A percentile compares a stretch with the other conserved stretches of the same genome.
Conservation (phyloP, 1,140 invertebrate species). For the Cherax quadricarinatus region DNA sequence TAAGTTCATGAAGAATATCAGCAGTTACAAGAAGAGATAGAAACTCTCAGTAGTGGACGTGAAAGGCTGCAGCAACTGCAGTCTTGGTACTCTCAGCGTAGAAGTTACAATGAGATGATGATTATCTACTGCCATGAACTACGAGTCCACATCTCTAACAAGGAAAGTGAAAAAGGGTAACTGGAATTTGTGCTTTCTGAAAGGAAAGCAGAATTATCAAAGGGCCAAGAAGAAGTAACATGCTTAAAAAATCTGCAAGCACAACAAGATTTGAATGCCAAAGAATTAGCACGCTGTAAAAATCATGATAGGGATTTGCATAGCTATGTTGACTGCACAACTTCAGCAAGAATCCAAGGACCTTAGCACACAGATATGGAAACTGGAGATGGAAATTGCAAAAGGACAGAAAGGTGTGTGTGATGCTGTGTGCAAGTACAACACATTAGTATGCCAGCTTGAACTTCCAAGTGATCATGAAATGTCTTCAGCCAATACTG, state of each 20-base stretch:
- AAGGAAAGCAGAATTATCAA: too few relatives aligned
- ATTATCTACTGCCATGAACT: too few relatives aligned
- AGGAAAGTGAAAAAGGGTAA: too few relatives aligned
- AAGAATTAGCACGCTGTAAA: slow-evolving; percentile 6
- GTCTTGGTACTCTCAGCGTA: too few relatives aligned
- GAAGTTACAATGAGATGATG: too few relatives aligned
- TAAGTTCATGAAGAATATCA: too few relatives aligned
- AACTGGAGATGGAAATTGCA: not conserved
- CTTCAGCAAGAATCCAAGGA: slow-evolving; percentile 9
- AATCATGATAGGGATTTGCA: slow-evolving; percentile 28
- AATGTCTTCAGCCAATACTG: not conserved
- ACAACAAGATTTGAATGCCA: not conserved
- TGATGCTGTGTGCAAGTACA: not conserved
- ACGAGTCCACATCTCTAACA: too few relatives aligned
- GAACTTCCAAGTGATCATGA: not conserved
- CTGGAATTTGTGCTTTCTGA: too few relatives aligned
- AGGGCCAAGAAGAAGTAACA: not conserved
- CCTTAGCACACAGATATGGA: not conserved
- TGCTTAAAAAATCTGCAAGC: not conserved
- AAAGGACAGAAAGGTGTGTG: not conserved
- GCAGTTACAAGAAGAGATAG: too few relatives aligned
- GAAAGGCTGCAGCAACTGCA: too few relatives aligned
- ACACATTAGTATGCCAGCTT: not conserved
- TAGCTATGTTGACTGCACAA: not conserved
- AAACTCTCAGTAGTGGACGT: too few relatives aligned